These are phyloP conservation scores for Polymixis flavicincta DNA, from an alignment of 2,888 invertebrate species.

Conservation along the genomic window DNA sequence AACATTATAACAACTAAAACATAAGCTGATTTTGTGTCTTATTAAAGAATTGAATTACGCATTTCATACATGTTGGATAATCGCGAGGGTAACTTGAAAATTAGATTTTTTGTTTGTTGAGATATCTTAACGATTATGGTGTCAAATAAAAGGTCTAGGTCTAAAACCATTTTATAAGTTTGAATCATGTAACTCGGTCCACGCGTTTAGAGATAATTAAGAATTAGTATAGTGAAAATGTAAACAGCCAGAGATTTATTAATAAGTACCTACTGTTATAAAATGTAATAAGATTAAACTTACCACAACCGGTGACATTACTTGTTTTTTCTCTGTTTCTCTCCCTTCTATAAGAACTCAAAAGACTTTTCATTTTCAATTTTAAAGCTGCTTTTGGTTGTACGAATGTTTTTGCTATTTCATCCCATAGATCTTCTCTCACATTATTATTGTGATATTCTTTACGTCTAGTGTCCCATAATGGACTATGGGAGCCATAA, in stretches of 20 bases:
- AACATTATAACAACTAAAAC: slow-evolving; percentile 34
- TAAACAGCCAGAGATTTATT: not conserved
- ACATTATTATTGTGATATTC: slow-evolving; percentile 40
- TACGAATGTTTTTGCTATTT: slow-evolving; percentile 31
- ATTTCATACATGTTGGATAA: no score
- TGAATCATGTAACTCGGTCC: not conserved
- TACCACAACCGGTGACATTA: slow-evolving; percentile 30
- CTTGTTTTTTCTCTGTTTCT: slow-evolving; percentile 20
- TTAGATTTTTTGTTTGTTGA: not conserved
- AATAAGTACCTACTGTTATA: slow-evolving; percentile 40
- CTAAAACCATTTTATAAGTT: not conserved
- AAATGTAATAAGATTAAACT: slow-evolving; percentile 41
- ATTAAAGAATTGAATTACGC: no score
- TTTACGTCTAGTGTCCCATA: slow-evolving; percentile 38
- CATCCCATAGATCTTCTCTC: slow-evolving; percentile 40
- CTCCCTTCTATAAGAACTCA: slow-evolving; percentile 45
- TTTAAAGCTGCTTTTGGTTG: slow-evolving; percentile 43
- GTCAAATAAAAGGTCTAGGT: not conserved
- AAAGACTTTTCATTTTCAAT: slow-evolving; percentile 38
- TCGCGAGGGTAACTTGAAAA: no score
- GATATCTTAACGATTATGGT: not conserved
- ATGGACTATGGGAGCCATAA: slow-evolving; percentile 29
- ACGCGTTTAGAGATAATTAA: not conserved
- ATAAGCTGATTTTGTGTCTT: slow-evolving; percentile 39
- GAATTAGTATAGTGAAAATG: not conserved